Conservation (phyloP, 1,140 invertebrate species). For the Drosophila lacteicornis region DNA sequence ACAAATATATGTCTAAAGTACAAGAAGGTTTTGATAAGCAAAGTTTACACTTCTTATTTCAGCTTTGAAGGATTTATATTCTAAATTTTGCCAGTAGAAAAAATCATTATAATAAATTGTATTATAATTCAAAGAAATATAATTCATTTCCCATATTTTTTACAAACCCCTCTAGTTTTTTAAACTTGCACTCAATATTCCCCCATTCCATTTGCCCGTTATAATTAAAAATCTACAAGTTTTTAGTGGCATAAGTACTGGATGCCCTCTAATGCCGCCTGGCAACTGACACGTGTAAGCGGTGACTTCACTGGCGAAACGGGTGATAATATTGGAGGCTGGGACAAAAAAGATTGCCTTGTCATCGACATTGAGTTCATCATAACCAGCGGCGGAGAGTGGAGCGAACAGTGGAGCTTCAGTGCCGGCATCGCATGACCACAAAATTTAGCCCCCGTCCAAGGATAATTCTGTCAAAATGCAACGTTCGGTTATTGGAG, state of each 20-base stretch:
- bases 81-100: too few relatives aligned
- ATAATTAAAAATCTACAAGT: slow-evolving; percentile 72
- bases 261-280: slow-evolving; percentile 35
- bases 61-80: too few relatives aligned
- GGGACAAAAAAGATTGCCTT: slow-evolving; percentile 38
- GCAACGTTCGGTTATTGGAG: slow-evolving; percentile 62
- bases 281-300: slow-evolving; percentile 69
- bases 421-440: slow-evolving; percentile 44
- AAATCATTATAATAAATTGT: too few relatives aligned
- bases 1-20: too few relatives aligned
- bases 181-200: not conserved
- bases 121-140: too few relatives aligned
- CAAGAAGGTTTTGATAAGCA: too few relatives aligned
- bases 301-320: slow-evolving; percentile 18
- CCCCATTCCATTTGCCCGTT: slow-evolving; percentile 23
- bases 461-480: slow-evolving; percentile 81
- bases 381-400: slow-evolving; percentile 24
- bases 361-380: slow-evolving; percentile 41
- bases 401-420: not conserved
- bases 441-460: slow-evolving; percentile 66
- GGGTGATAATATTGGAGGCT: not conserved
- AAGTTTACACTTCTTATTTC: too few relatives aligned
- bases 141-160: not conserved
- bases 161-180: not conserved
- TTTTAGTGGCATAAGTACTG: slow-evolving; percentile 59